Evolutionary conservation across 2,113 vertebrate species (phyloP), one percentile per base, ranked within the genome.

Genomic region (Oncorhynchus masou): DNA sequence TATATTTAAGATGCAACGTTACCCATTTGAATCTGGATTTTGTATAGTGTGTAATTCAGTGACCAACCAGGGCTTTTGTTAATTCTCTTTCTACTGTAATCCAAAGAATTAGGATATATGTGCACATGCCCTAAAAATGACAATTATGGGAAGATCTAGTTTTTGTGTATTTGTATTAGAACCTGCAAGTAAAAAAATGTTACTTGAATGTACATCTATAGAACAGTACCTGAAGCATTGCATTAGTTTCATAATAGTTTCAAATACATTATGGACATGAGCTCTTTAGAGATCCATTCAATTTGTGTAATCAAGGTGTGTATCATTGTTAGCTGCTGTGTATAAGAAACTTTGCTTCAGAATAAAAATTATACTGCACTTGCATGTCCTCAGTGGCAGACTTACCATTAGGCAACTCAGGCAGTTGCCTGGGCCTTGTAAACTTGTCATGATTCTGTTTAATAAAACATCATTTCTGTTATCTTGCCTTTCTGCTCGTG

Each of bases 151-250:
- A 74, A 74, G 67, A 22, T 71, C 49, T 73, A 3, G 74, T 72
- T 77, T 31, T 65, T 69, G 16, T 20, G 1, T 20, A 57, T 57
- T 57, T 57, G 84, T 86, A 9, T 45, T 45, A 11, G 39, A 45
- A 45, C 2, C 9, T 45, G 9, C 9, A 45, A 45, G 39, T 45
- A 45, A 9, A 34, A 7, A 7, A 34, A 51, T 89, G 88, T 70
- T 80, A 78, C 85, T 83, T 83, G 65, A 79, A 84, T 85, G 82
- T 84, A 75, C 76, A 76, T 57, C 76, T 62, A 24, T 81, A 45
- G 39, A 11, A 45, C 9, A 45, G 75, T 48, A 54, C 51, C 16
- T 54, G 16, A 45, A 45, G 15, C 5, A 19, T 54, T 62, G 59
- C 7, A 7, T n/a, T 9, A 11, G 59, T 7, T 62, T 62, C n/a